Conservation (phyloP, 2,797 vertebrate genomes). For the Staurois parvus region DNA sequence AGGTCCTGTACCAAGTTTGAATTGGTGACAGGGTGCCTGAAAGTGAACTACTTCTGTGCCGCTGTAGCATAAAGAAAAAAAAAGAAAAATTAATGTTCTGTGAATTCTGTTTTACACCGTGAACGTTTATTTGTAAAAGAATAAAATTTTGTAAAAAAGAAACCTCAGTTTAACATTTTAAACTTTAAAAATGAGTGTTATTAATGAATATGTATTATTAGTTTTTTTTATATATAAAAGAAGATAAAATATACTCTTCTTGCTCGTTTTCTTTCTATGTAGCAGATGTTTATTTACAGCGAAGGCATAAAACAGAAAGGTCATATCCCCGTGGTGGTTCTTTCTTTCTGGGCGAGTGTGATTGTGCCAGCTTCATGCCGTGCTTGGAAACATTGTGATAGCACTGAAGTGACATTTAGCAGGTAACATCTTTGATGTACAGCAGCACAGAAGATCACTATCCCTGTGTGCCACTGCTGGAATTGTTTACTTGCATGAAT, state of each 20-base stretch:
- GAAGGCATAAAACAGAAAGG: constrained; percentile 43
- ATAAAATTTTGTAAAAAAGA: too few relatives aligned
- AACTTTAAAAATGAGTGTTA: too few relatives aligned
- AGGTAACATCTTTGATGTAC: constrained; percentile 54
- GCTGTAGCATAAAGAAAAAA: too few relatives aligned
- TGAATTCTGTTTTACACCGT: too few relatives aligned
- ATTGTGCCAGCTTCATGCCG: constrained; percentile 53
- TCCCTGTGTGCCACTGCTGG: constrained; percentile 33
- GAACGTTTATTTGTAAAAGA: too few relatives aligned
- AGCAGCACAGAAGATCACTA: constrained; percentile 12
- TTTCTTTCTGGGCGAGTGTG: constrained; percentile 47
- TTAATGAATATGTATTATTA: too few relatives aligned
- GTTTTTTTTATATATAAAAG: too few relatives aligned
- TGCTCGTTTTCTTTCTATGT: constrained; percentile 13
- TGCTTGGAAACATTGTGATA: constrained; percentile 55
- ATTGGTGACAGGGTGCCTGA: too few relatives aligned
- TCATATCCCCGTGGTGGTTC: constrained; percentile 37
- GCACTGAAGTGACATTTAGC: constrained; percentile 51
- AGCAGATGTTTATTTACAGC: constrained; percentile 42
- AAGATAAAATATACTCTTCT: not conserved
- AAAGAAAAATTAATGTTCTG: too few relatives aligned
- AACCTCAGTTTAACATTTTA: too few relatives aligned
- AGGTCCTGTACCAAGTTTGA: too few relatives aligned
- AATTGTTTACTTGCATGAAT: constrained; percentile 47
- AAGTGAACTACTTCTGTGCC: too few relatives aligned